phyloP scores from a whole-genome alignment of 2,797 vertebrate genomes.

The Anas georgica region DNA sequence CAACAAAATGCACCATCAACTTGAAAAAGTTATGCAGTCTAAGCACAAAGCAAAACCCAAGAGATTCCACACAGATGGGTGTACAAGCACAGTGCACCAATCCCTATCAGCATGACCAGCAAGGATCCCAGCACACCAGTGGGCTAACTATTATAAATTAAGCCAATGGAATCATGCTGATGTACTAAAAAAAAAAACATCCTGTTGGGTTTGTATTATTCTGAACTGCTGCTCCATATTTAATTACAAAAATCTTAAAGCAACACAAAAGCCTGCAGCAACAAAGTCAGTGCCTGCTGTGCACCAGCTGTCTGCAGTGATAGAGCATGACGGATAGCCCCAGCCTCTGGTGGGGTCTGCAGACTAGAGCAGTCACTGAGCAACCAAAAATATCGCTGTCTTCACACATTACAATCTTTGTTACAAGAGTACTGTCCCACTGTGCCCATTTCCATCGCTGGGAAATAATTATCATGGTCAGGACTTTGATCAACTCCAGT shows the following conservation, averaged over 20 bases:
- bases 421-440: background rate
- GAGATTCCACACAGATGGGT: background rate
- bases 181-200: conserved; percentile 8
- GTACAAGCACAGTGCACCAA: background rate
- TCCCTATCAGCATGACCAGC: background rate
- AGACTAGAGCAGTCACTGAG: background rate
- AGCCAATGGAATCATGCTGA: background rate
- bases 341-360: background rate
- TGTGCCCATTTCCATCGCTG: background rate
- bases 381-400: background rate
- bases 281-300: background rate
- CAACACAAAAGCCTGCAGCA: conserved; percentile 27
- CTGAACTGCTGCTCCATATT: conserved; percentile 36
- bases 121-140: background rate
- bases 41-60: background rate
- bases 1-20: background rate
- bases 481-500: background rate
- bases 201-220: background rate
- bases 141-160: background rate
- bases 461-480: background rate
- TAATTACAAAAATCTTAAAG: conserved; percentile 43
- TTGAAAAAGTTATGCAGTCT: background rate
- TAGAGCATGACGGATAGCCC: background rate
- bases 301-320: conserved; percentile 47
- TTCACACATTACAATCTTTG: background rate